Evolutionary conservation across 2,113 vertebrate species (phyloP).

Genomic region (Hemichromis elongatus): DNA sequence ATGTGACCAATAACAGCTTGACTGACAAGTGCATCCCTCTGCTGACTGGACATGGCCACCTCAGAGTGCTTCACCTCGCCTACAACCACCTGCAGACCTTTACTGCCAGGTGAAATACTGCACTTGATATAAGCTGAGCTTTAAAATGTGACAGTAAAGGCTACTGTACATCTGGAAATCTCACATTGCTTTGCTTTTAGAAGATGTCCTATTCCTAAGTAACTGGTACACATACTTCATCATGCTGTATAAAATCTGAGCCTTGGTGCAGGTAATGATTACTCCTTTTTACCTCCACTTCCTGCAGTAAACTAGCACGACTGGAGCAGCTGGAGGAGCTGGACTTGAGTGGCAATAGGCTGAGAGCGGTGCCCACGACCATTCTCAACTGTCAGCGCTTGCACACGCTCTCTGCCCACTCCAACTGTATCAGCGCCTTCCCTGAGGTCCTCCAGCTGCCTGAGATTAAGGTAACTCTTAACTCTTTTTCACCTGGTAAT

Average conservation of each 20-base stretch:
- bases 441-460: conserved; percentile 93
- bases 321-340: conserved; percentile 95
- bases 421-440: conserved; percentile 90
- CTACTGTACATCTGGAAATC: background rate
- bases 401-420: conserved; percentile 92
- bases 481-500: background rate
- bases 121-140: background rate
- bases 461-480: conserved; percentile 85
- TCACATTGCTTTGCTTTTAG: background rate
- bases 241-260: background rate
- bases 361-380: conserved; percentile 91
- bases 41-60: conserved; percentile 83
- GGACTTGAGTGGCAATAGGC: conserved; percentile 92
- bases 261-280: background rate
- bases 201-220: background rate
- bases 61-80: conserved; percentile 91
- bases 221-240: background rate
- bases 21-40: conserved; percentile 90
- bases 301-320: conserved; percentile 91
- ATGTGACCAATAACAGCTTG: conserved; percentile 90
- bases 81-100: conserved; percentile 95
- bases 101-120: conserved; percentile 82
- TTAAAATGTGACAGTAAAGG: background rate
- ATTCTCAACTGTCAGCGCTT: conserved; percentile 87
- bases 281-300: background rate